Percentiles rank a stretch among this genome's conserved stretches.
These are phyloP conservation scores for Achatina immaculata DNA, from an alignment of 1,140 invertebrate genomes.

Conservation along the genomic window DNA sequence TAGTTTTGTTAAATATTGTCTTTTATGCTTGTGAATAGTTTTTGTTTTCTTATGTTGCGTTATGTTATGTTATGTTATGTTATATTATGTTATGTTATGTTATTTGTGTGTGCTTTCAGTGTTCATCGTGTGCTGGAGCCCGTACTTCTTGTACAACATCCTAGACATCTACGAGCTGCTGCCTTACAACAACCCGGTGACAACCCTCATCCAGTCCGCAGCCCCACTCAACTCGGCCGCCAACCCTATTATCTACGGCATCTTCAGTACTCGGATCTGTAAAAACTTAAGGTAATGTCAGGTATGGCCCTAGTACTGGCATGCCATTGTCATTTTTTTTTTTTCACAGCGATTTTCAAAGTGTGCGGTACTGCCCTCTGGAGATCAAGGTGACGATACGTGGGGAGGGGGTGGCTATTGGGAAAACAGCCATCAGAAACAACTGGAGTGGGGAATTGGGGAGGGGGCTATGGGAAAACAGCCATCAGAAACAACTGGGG, in stretches of 20 bases:
- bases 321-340: neutral
- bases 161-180: constrained; percentile 91
- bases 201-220: constrained; percentile 92
- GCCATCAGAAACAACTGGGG: neutral
- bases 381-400: neutral
- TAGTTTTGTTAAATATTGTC: neutral
- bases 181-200: constrained; percentile 84
- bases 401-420: neutral
- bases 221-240: constrained; percentile 93
- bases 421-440: too few species aligned
- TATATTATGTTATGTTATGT: neutral
- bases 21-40: neutral
- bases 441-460: neutral
- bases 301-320: neutral
- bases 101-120: constrained; percentile 76
- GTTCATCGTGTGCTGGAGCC: constrained; percentile 95
- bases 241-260: constrained; percentile 94
- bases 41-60: neutral
- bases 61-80: neutral
- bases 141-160: constrained; percentile 93
- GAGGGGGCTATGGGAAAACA: neutral
- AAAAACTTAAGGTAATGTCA: constrained; percentile 83
- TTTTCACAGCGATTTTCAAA: neutral
- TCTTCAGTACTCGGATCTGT: constrained; percentile 89
- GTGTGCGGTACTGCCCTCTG: neutral